Base-by-base conservation (phyloP, 2,113 vertebrate species). In the Phaetusa simplex region DNA sequence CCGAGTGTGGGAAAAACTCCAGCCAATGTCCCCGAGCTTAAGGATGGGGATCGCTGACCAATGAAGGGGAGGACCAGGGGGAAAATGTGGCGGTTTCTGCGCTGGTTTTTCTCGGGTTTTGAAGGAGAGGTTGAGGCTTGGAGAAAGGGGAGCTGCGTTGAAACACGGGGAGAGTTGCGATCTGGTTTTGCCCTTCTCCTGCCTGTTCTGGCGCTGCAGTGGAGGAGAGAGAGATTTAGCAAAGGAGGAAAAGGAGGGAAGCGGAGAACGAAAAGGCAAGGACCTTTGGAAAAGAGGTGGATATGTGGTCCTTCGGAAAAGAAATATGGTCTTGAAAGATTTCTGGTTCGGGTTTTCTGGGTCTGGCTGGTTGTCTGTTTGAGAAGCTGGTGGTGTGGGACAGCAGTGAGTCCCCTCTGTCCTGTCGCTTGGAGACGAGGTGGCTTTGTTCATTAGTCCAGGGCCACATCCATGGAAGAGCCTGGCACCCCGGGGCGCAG, bases 401-500 rank as follows among this genome's bases (percentile, higher is more conserved):
- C 6, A 42, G 32, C 32, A 47, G 15, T 1, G 38, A 45, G 32
- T 26, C 11, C 8, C 1, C 17, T 50, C 58, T 40, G 38, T 29
- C 24, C 15, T 1, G 2, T 30, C 38, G 34, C 17, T 40, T 26
- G 24, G 45, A 59, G 62, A 71, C 0, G 7, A 56, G 16, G 2
- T 23, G 55, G 6, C 21, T 81, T 84, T 58, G 11, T 16, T 73
- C 18, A 3, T 58, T 34, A 45, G 38, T 6, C 9, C 26, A 5
- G 29, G 14, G 27, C 5, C 5, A 5, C 30, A 15, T 74, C 21
- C 5, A 12, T 64, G 38, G 76, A 67, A 66, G 24, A 55, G 38
- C 47, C n/a, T 0, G 0, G 22, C 49, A 34, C 7, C n/a, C 20
- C 7, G 1, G 8, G 7, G 1, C 34, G 40, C 55, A 43, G 50